phyloP scores from a whole-genome alignment of 2,797 vertebrate genomes.

The Danio albolineatus region DNA sequence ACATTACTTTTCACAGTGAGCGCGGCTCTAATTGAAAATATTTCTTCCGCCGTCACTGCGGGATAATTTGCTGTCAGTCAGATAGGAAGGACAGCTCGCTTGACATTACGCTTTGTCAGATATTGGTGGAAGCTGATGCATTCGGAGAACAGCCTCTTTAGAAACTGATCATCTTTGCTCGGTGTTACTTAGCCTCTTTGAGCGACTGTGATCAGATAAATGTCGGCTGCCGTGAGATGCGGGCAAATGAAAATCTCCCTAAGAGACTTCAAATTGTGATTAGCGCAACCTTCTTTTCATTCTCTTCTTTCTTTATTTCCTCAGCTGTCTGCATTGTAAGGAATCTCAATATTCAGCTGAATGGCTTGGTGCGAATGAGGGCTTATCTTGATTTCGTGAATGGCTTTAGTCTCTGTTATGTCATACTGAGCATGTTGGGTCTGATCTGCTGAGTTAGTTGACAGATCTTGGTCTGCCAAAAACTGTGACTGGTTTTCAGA shows the following conservation, averaged over 20 bases:
- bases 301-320: not conserved
- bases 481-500: not conserved
- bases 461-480: not conserved
- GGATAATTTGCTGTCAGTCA: constrained; percentile 51
- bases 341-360: not conserved
- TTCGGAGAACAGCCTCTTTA: constrained; percentile 49
- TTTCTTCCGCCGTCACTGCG: constrained; percentile 30
- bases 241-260: constrained; percentile 62
- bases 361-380: constrained; percentile 11
- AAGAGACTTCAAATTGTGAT: constrained; percentile 29
- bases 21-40: constrained; percentile 38
- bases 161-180: constrained; percentile 30
- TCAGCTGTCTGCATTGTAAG: not conserved
- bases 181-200: constrained; percentile 52
- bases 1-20: constrained; percentile 29
- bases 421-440: not conserved
- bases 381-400: not conserved
- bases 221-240: constrained; percentile 55
- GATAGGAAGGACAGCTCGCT: constrained; percentile 17
- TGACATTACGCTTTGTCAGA: constrained; percentile 26
- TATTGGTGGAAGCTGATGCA: constrained; percentile 33
- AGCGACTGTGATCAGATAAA: constrained; percentile 71
- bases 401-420: not conserved
- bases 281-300: not conserved
- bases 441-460: not conserved